Conservation (phyloP, 2,888 invertebrate species). For the Drosophila mettleri region DNA sequence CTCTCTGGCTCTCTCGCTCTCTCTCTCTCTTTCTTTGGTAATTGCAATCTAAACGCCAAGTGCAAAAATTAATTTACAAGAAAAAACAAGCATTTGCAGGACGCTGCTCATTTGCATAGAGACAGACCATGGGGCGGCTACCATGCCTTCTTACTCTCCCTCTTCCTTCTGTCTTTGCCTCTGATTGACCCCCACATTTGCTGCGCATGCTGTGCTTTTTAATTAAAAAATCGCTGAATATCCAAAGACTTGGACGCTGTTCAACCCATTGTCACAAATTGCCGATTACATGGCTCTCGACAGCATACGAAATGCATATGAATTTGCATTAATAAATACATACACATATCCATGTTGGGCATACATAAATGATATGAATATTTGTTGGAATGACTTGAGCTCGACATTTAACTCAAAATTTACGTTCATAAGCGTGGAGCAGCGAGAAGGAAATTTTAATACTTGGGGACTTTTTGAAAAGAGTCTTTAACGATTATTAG, state of each 20-base stretch:
- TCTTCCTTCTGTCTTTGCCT: neutral
- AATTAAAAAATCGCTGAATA: constrained; percentile 46
- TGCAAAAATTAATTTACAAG: constrained; percentile 74
- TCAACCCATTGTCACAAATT: constrained; percentile 27
- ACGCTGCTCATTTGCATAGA: constrained; percentile 45
- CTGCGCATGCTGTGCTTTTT: constrained; percentile 46
- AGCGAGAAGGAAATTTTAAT: neutral
- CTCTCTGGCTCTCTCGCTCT: neutral
- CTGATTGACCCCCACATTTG: neutral
- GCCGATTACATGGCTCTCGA: constrained; percentile 46
- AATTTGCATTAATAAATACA: neutral
- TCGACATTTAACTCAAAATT: too few relatives aligned
- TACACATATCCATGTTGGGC: too few relatives aligned
- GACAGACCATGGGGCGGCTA: neutral
- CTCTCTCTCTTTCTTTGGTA: constrained; percentile 26
- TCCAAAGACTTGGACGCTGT: constrained; percentile 18
- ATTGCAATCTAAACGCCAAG: constrained; percentile 74
- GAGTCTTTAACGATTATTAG: too few relatives aligned
- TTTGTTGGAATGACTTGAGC: too few relatives aligned
- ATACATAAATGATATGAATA: too few relatives aligned
- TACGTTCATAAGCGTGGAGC: too few relatives aligned
- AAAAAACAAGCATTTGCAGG: constrained; percentile 24
- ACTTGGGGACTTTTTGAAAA: neutral
- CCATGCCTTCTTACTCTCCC: neutral
- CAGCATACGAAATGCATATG: constrained; percentile 9